Conservation (phyloP, 2,797 vertebrate genomes). For the Cichlasoma orientale region DNA sequence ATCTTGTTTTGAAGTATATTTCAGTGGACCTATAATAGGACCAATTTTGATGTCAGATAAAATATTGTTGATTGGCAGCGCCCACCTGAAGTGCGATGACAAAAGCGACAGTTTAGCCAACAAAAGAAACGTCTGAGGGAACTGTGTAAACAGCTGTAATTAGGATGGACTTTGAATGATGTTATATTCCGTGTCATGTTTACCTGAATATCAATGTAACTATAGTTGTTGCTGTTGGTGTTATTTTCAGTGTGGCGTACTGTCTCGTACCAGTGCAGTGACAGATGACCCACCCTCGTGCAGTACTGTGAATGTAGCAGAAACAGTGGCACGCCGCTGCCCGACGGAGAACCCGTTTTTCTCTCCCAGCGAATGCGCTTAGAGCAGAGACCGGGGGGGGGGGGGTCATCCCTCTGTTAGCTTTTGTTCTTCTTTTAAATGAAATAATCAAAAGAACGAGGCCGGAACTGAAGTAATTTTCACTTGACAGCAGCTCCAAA, state of each 20-base stretch:
- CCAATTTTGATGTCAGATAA: slow-evolving; percentile 20
- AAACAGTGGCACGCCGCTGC: slow-evolving; percentile 33
- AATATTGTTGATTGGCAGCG: slow-evolving; percentile 24
- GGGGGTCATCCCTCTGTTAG: background rate
- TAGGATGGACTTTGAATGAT: slow-evolving; percentile 21
- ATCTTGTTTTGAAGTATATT: slow-evolving; percentile 41
- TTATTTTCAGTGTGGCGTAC: slow-evolving; percentile 44
- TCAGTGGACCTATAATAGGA: slow-evolving; percentile 22
- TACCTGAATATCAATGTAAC: slow-evolving; percentile 48
- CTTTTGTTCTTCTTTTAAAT: background rate
- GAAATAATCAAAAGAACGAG: slow-evolving; percentile 15
- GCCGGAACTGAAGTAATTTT: slow-evolving; percentile 21
- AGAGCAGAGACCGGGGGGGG: slow-evolving; percentile 2
- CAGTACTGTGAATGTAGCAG: slow-evolving; percentile 61
- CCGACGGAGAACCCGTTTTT: slow-evolving; percentile 34
- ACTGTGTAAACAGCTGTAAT: slow-evolving; percentile 32
- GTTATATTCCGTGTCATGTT: slow-evolving; percentile 53
- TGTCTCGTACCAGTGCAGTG: slow-evolving; percentile 51
- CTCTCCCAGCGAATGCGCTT: background rate
- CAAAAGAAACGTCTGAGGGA: slow-evolving; percentile 13
- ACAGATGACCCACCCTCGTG: slow-evolving; percentile 38
- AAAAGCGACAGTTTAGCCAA: slow-evolving; percentile 21
- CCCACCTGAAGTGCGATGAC: slow-evolving; percentile 1
- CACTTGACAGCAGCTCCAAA: slow-evolving; percentile 48
- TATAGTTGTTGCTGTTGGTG: slow-evolving; percentile 41